Evolutionary conservation across 2,888 invertebrate species (phyloP).

Genomic region (Drosophila colorata): DNA sequence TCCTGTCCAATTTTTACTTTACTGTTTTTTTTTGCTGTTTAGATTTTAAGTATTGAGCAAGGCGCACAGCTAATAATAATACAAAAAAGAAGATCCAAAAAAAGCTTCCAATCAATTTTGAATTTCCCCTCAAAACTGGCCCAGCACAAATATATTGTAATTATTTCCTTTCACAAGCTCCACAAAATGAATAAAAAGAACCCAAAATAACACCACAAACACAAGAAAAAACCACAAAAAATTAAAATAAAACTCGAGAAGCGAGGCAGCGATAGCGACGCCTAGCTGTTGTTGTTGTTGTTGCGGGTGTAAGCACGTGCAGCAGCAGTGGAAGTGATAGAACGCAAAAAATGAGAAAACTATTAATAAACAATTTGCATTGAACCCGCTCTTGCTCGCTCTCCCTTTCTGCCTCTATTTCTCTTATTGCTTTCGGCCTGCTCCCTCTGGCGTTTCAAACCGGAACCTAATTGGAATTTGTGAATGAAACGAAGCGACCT

Average conservation of each 20-base stretch:
- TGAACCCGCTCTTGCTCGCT: conserved; percentile 16
- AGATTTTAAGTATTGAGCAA: conserved; percentile 58
- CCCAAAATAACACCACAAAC: conserved; percentile 62
- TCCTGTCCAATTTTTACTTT: conserved; percentile 67
- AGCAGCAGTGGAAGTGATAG: conserved; percentile 22
- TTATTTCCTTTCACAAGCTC: conserved; percentile 74
- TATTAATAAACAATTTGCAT: conserved; percentile 62
- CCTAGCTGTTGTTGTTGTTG: conserved; percentile 13
- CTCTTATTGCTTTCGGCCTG: background rate
- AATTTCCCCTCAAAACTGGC: conserved; percentile 50
- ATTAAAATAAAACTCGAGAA: conserved; percentile 22
- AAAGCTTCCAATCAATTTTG: conserved; percentile 55
- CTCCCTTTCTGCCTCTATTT: conserved; percentile 2
- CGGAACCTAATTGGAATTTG: conserved; percentile 62
- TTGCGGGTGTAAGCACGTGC: conserved; percentile 57
- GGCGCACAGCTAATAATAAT: conserved; percentile 58
- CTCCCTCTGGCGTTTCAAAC: conserved; percentile 37
- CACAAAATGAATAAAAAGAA: conserved; percentile 59
- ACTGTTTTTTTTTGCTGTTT: conserved; percentile 54
- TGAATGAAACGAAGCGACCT: conserved; percentile 60
- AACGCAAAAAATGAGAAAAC: conserved; percentile 31
- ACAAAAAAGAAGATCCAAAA: conserved; percentile 29
- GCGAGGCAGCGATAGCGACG: conserved; percentile 18
- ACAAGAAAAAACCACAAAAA: conserved; percentile 3
- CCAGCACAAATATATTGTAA: conserved; percentile 69